These are phyloP conservation scores for Drosophila hawaiiensis DNA, from an alignment of 2,888 invertebrate species.

Conservation along the genomic window DNA sequence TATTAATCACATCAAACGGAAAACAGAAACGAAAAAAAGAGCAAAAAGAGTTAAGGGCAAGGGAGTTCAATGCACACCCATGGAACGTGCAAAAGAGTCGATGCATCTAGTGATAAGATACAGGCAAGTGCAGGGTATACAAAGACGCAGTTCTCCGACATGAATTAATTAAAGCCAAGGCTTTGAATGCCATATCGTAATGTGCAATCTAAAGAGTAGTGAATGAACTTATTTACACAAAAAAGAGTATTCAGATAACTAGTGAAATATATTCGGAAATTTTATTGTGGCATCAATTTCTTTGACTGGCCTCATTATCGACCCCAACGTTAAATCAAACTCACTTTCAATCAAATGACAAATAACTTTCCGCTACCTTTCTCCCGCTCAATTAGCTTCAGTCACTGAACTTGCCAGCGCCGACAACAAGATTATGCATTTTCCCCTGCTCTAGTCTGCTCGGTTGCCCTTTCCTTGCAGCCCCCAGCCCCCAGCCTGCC, in stretches of 20 bases:
- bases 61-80: slow-evolving; percentile 35
- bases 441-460: slow-evolving; percentile 10
- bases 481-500: neutral
- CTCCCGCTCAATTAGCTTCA: slow-evolving; percentile 70
- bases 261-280: neutral
- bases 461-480: slow-evolving; percentile 2
- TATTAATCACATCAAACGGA: slow-evolving; percentile 62
- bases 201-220: neutral
- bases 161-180: neutral
- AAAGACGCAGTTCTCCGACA: neutral
- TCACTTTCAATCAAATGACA: slow-evolving; percentile 78
- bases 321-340: slow-evolving; percentile 56
- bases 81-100: slow-evolving; percentile 24
- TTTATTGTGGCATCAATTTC: neutral
- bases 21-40: slow-evolving; percentile 26
- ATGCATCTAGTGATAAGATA: slow-evolving; percentile 14
- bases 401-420: slow-evolving; percentile 65
- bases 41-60: slow-evolving; percentile 31
- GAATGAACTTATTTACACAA: neutral
- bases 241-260: neutral
- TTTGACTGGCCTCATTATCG: slow-evolving; percentile 41
- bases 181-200: neutral
- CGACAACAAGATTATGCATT: slow-evolving; percentile 67
- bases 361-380: slow-evolving; percentile 77
- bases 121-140: neutral